Percentiles rank a stretch among this genome's conserved stretches.
Conservation (phyloP, 2,888 invertebrate genomes). For the Trichogramma evanescens region DNA sequence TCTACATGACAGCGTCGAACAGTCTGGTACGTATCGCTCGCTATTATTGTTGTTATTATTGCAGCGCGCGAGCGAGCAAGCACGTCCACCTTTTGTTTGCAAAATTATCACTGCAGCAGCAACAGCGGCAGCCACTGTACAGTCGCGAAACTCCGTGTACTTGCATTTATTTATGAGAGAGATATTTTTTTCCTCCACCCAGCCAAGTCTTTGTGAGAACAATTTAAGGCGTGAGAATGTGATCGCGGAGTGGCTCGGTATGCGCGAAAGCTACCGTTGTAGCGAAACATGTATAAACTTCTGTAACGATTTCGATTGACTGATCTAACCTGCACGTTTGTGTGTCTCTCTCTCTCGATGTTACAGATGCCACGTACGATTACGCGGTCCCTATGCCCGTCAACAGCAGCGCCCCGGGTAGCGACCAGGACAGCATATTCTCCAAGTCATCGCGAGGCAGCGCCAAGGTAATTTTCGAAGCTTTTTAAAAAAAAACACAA, state of each 20-base stretch:
- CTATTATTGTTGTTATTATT: background rate
- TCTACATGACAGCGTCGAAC: slow-evolving; percentile 46
- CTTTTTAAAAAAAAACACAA: background rate
- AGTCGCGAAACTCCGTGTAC: background rate
- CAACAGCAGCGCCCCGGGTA: slow-evolving; percentile 44
- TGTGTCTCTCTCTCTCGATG: background rate
- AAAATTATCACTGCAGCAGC: background rate
- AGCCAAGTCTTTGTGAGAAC: too few relatives aligned
- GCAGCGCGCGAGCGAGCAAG: background rate
- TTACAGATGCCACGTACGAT: slow-evolving; percentile 45
- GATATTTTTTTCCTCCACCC: too few relatives aligned
- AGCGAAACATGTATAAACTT: background rate
- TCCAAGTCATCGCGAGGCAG: slow-evolving; percentile 46
- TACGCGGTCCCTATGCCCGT: slow-evolving; percentile 39
- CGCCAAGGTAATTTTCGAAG: slow-evolving; percentile 37
- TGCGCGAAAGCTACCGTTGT: background rate
- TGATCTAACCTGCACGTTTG: background rate
- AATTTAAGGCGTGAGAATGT: too few relatives aligned
- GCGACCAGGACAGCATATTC: slow-evolving; percentile 46
- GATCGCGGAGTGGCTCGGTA: too few relatives aligned
- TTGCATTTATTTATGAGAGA: slow-evolving; percentile 18
- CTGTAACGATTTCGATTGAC: background rate
- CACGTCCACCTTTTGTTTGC: background rate
- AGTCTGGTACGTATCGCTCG: slow-evolving; percentile 38
- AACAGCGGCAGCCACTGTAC: background rate